These are phyloP conservation scores for Darevskia mixta DNA, from an alignment of 2,797 vertebrate genomes.

Conservation along the genomic window DNA sequence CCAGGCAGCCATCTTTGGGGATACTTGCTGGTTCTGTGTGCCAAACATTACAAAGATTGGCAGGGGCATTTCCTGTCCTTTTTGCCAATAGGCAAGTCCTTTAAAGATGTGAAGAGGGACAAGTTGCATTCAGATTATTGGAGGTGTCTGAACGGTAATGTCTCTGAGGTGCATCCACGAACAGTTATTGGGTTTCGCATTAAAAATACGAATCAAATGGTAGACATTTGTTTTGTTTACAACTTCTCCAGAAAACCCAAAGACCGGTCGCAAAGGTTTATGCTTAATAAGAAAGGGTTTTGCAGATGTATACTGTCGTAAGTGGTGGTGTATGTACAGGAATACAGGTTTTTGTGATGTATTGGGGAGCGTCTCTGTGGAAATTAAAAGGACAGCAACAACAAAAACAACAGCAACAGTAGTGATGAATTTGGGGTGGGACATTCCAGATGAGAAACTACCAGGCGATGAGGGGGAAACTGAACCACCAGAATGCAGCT, in stretches of 20 bases:
- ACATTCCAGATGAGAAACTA: not conserved
- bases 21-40: not conserved
- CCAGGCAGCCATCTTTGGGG: not conserved
- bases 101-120: not conserved
- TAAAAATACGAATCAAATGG: not conserved
- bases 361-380: too few species aligned
- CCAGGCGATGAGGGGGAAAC: not conserved
- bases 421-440: not conserved
- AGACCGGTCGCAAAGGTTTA: too few species aligned
- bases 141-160: too few species aligned
- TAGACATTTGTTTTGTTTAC: too few species aligned
- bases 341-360: too few species aligned
- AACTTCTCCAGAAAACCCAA: too few species aligned
- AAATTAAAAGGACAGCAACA: too few species aligned
- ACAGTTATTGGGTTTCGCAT: not conserved
- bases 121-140: not conserved
- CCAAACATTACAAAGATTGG: not conserved
- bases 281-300: too few species aligned
- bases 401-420: too few species aligned
- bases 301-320: too few species aligned
- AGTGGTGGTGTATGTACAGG: too few species aligned
- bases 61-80: too few species aligned
- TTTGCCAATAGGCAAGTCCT: not conserved
- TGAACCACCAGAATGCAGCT: not conserved
- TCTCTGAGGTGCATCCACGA: not conserved